These are phyloP conservation scores for Magallana ariakensis DNA, from an alignment of 1,140 invertebrate genomes.

Conservation along the genomic window DNA sequence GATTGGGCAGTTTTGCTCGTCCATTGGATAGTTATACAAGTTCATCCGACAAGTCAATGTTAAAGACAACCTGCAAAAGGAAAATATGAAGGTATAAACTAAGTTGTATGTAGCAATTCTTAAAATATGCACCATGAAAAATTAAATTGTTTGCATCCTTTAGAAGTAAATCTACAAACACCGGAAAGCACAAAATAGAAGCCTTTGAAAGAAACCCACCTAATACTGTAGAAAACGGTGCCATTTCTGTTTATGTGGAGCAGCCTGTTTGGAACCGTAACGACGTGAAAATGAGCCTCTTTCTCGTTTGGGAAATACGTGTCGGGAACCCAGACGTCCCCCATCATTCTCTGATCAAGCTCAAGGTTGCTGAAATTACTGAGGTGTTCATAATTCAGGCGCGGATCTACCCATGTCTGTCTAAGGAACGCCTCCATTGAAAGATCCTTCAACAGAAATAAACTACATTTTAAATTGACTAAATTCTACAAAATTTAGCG, in stretches of 20 bases:
- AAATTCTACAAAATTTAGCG: no score
- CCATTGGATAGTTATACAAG: slow-evolving; percentile 75
- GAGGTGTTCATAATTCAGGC: slow-evolving; percentile 72
- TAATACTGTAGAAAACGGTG: slow-evolving; percentile 82
- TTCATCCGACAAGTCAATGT: slow-evolving; percentile 72
- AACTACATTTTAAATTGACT: no score
- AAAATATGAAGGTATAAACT: background rate
- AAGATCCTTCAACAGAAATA: slow-evolving; percentile 81
- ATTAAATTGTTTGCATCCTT: no score
- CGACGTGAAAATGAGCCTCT: slow-evolving; percentile 78
- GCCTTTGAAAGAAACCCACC: slow-evolving; percentile 59
- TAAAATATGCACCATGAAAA: no score
- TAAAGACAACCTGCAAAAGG: slow-evolving; percentile 63
- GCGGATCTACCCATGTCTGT: slow-evolving; percentile 82
- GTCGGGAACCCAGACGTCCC: slow-evolving; percentile 79
- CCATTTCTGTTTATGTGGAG: slow-evolving; percentile 82
- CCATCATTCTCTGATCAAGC: slow-evolving; percentile 62
- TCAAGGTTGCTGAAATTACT: slow-evolving; percentile 77
- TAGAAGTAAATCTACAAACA: no score
- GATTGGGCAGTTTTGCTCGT: slow-evolving; percentile 71
- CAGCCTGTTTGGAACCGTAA: slow-evolving; percentile 80
- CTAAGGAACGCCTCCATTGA: slow-evolving; percentile 83
- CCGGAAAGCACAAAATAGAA: no score
- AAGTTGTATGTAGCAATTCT: no score
- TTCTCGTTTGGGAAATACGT: slow-evolving; percentile 80